phyloP scores from a whole-genome alignment of 2,797 vertebrate genomes.

The Oophaga sylvatica region DNA sequence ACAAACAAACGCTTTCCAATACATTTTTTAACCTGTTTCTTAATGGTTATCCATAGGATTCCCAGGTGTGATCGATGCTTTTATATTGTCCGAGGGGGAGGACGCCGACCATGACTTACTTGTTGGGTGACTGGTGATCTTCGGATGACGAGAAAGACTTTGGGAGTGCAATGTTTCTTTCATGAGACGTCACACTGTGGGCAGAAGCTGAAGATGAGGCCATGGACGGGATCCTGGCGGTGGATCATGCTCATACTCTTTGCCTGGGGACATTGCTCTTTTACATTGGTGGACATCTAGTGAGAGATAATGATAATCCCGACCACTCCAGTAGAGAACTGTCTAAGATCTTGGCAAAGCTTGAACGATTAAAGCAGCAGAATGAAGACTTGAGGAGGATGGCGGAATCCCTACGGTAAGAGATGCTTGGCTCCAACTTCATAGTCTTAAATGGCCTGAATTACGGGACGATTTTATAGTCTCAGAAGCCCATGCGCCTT shows the following conservation, averaged over 20 bases:
- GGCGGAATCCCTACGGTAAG: slow-evolving; percentile 96
- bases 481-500: no score
- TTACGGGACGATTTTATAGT: no score
- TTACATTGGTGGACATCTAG: slow-evolving; percentile 96
- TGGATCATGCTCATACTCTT: slow-evolving; percentile 99
- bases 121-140: slow-evolving; percentile 67
- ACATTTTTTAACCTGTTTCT: neutral
- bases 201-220: slow-evolving; percentile 87
- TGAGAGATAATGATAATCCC: slow-evolving; percentile 93
- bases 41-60: neutral
- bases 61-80: neutral
- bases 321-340: slow-evolving; percentile 94
- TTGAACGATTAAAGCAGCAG: slow-evolving; percentile 96
- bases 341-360: slow-evolving; percentile 95
- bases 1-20: no score
- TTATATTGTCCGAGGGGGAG: neutral
- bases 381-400: slow-evolving; percentile 96
- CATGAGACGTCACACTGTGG: slow-evolving; percentile 70
- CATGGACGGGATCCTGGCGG: slow-evolving; percentile 98
- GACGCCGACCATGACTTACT: slow-evolving; percentile 12
- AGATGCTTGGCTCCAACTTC: neutral
- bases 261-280: slow-evolving; percentile 96
- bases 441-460: neutral
- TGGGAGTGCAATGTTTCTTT: slow-evolving; percentile 70
- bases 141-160: slow-evolving; percentile 52